Conservation (phyloP, 2,888 invertebrate genomes). For the Sarcophaga carnaria region DNA sequence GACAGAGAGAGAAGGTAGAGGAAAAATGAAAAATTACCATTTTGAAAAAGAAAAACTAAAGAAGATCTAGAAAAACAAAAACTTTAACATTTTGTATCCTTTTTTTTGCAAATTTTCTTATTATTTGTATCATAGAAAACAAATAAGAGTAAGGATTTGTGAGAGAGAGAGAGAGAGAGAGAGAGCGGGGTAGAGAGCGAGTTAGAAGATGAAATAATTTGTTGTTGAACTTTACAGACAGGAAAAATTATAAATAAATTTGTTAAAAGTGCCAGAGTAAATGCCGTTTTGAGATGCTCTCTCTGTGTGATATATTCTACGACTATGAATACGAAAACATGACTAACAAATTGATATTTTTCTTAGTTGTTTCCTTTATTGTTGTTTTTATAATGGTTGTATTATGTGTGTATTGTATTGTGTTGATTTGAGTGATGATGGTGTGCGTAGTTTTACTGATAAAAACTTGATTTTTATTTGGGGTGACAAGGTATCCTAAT, state of each 20-base stretch:
- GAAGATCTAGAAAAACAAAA: neutral
- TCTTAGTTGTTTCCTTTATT: too few relatives aligned
- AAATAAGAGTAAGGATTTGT: conserved; percentile 10
- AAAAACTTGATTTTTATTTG: too few relatives aligned
- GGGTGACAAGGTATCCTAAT: too few relatives aligned
- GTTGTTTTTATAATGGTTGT: neutral
- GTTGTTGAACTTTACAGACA: conserved; percentile 73
- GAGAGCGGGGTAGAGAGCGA: too few relatives aligned
- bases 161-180: too few relatives aligned
- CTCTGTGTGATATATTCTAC: too few relatives aligned
- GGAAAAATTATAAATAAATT: conserved; percentile 71
- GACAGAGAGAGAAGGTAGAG: too few relatives aligned
- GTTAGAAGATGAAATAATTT: conserved; percentile 48
- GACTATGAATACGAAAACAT: too few relatives aligned
- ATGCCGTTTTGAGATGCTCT: neutral
- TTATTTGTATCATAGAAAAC: conserved; percentile 15
- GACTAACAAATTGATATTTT: conserved; percentile 57
- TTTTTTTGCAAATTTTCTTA: conserved; percentile 25
- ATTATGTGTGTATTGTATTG: neutral
- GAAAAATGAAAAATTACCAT: neutral
- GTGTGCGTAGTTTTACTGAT: neutral
- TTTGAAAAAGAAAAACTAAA: neutral
- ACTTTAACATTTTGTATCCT: conserved; percentile 23
- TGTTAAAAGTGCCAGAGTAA: conserved; percentile 50
- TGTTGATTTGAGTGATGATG: conserved; percentile 5